Base-by-base conservation (phyloP, 2,113 vertebrate species). In the Perccottus glenii region DNA sequence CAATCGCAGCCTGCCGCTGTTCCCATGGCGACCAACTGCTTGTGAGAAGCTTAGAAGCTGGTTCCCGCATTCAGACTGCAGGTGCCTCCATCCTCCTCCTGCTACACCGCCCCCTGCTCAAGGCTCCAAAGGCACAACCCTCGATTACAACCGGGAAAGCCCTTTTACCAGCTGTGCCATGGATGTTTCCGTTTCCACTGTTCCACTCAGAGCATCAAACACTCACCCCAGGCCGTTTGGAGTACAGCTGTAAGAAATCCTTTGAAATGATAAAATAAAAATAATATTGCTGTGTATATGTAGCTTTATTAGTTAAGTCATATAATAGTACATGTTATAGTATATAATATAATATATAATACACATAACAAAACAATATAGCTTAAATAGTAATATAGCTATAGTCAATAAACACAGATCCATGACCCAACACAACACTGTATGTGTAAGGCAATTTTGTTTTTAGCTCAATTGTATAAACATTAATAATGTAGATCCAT, bases 11-110 rank as follows among this genome's bases (percentile, higher is more conserved):
- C 73, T 70, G 67, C 59, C 14, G n/a, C 64, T 75, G 75, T 84
- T 87, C 83, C 81, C 55, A 59, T 74, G 78, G 77, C 32, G 63
- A 87, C 83, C 77, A 56, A 67, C 82, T 70, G 74, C 73, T 81
- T 45, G 48, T 62, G 57, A 79, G 75, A 52, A 65, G 44, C 73
- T 87, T 60, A 70, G 78, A 76, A 73, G 79, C 32, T 8, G 65
- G 75, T 87, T 89, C 82, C 67, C 56, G 63, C 75, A 74, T 83
- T 86, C 65, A 81, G 55, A 35, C 64, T 73, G 77, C 78, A 81
- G 83, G 82, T 82, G 78, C 75, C 56, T 73, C 77, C 56, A 70
- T 68, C 78, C 72, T 73, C 60, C 72, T 73, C 63, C 72, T 19
- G 49, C 53, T 0, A 40, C 47, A 52, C 53, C 10, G 11, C 65